phyloP scores from a whole-genome alignment of 2,113 vertebrate genomes.

The Sitta europaea region DNA sequence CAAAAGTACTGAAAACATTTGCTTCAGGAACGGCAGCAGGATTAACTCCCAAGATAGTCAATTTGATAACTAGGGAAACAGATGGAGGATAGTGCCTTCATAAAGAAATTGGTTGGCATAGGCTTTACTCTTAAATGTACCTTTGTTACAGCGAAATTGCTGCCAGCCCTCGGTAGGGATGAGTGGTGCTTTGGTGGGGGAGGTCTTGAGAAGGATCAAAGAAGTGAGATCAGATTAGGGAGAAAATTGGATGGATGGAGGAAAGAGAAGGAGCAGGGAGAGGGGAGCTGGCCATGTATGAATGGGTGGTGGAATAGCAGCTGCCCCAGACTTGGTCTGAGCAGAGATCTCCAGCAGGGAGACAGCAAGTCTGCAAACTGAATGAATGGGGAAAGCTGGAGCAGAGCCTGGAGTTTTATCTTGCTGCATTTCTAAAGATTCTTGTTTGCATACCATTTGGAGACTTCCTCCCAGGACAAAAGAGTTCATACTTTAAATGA shows the following conservation, averaged over 20 bases:
- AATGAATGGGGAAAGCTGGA: slow-evolving; percentile 57
- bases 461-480: slow-evolving; percentile 29
- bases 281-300: not conserved
- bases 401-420: slow-evolving; percentile 14
- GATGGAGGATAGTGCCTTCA: not conserved
- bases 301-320: not conserved
- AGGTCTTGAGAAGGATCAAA: not conserved
- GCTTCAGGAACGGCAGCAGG: not conserved
- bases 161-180: not conserved
- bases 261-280: not conserved
- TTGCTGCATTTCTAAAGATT: slow-evolving; percentile 9
- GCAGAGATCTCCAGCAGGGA: slow-evolving; percentile 1
- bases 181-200: not conserved
- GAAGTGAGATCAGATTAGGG: not conserved
- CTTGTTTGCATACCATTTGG: not conserved
- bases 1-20: not conserved
- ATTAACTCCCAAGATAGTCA: not conserved
- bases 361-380: slow-evolving; percentile 10
- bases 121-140: not conserved
- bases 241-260: not conserved
- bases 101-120: not conserved
- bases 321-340: not conserved
- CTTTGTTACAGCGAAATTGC: not conserved
- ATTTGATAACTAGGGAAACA: not conserved
- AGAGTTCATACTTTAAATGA: slow-evolving; percentile 27